A percentile compares a stretch with the other conserved stretches of the same genome.
Conservation (phyloP, 2,888 invertebrate species). For the Tanypteryx hageni region DNA sequence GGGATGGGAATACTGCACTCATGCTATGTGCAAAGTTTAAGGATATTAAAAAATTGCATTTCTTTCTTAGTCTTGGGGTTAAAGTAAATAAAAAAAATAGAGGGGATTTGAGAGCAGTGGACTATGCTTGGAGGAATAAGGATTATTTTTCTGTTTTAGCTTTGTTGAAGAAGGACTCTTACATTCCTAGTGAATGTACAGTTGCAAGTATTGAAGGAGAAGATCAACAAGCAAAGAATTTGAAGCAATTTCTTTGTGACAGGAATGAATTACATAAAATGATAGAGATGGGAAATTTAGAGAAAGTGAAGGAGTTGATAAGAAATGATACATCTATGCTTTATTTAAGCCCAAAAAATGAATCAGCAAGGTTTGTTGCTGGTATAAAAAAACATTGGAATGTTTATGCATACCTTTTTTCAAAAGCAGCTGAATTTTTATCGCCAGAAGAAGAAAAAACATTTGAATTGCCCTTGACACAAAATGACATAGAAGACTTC, state of each 20-base stretch:
- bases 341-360: not conserved
- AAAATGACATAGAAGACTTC: not conserved
- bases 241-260: not conserved
- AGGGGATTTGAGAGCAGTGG: not conserved
- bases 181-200: not conserved
- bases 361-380: not conserved
- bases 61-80: not conserved
- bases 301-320: not conserved
- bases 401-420: not conserved
- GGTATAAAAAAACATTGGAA: not conserved
- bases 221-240: not conserved
- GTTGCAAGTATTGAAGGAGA: not conserved
- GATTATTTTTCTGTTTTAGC: not conserved
- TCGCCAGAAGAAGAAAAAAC: not conserved
- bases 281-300: not conserved
- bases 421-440: not conserved
- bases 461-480: not conserved
- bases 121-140: not conserved
- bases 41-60: not conserved
- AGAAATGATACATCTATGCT: not conserved
- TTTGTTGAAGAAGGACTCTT: not conserved
- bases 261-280: not conserved
- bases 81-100: not conserved
- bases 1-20: not conserved
- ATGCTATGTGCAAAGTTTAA: not conserved